Percentiles rank a stretch among this genome's conserved stretches.
Evolutionary conservation across 1,140 invertebrate species (phyloP).

Genomic region (Hyposmocoma kahamanoa): DNA sequence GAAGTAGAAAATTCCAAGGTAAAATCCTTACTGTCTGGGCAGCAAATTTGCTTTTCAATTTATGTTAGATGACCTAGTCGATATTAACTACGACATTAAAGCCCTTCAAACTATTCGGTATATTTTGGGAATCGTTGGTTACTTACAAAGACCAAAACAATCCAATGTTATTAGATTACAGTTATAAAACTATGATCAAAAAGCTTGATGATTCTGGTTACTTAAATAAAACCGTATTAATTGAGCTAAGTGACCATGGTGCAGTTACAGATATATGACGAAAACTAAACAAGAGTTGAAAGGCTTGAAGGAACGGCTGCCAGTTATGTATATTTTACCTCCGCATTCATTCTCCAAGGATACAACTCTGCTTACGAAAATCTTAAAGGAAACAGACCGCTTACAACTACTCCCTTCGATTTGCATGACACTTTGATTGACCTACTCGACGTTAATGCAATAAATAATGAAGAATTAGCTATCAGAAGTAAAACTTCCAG

Average conservation of each 20-base stretch:
- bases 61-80: slow-evolving; percentile 75
- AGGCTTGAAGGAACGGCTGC: slow-evolving; percentile 88
- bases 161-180: slow-evolving; percentile 75
- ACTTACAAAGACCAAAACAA: slow-evolving; percentile 81
- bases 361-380: slow-evolving; percentile 75
- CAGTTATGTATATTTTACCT: slow-evolving; percentile 83
- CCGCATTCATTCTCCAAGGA: slow-evolving; percentile 80
- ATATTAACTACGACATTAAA: slow-evolving; percentile 1
- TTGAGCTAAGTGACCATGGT: slow-evolving; percentile 92
- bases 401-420: slow-evolving; percentile 85
- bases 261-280: slow-evolving; percentile 79
- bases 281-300: slow-evolving; percentile 79
- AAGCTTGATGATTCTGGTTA: slow-evolving; percentile 69
- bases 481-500: neutral
- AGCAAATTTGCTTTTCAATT: slow-evolving; percentile 74
- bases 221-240: slow-evolving; percentile 77
- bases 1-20: slow-evolving; percentile 31
- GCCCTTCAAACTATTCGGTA: slow-evolving; percentile 73
- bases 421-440: slow-evolving; percentile 76
- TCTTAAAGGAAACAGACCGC: slow-evolving; percentile 78
- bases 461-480: slow-evolving; percentile 10
- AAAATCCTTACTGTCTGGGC: slow-evolving; percentile 75
- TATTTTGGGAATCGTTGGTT: slow-evolving; percentile 82
- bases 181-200: slow-evolving; percentile 70
- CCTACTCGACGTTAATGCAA: slow-evolving; percentile 14